Conservation (phyloP, 2,888 invertebrate species). For the Mellilla xanthometata region DNA sequence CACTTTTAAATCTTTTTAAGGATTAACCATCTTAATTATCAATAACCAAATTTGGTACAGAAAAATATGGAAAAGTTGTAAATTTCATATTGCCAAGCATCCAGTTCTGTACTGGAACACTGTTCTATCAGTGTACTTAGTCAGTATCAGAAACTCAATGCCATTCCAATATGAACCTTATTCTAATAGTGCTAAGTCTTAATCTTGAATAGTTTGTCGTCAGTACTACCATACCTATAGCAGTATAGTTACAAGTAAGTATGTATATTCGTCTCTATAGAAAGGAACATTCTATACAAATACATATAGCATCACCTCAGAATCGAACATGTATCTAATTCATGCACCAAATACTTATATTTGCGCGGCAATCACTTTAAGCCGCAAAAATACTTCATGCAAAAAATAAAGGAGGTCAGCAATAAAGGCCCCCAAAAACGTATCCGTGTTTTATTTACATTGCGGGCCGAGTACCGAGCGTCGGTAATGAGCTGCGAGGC, state of each 20-base stretch:
- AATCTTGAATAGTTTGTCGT: conserved; percentile 46
- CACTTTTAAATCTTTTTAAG: too few species aligned
- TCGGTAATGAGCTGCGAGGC: conserved; percentile 62
- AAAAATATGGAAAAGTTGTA: conserved; percentile 16
- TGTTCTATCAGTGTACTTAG: conserved; percentile 44
- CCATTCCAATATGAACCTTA: conserved; percentile 53
- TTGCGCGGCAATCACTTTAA: conserved; percentile 33
- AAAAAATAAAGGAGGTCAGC: conserved; percentile 60
- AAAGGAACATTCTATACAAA: conserved; percentile 26
- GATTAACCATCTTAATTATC: too few species aligned
- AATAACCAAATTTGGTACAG: too few species aligned
- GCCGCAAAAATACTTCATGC: conserved; percentile 42
- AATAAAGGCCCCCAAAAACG: conserved; percentile 65
- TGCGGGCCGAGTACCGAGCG: conserved; percentile 64
- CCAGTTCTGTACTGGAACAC: conserved; percentile 37
- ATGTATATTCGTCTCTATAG: conserved; percentile 43
- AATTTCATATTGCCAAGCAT: conserved; percentile 43
- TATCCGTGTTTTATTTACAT: conserved; percentile 76
- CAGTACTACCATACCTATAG: conserved; percentile 55
- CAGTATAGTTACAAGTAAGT: conserved; percentile 56
- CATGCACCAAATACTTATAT: conserved; percentile 18
- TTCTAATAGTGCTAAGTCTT: conserved; percentile 37
- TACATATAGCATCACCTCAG: conserved; percentile 17
- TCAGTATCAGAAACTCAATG: conserved; percentile 42
- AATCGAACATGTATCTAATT: conserved; percentile 11